Evolutionary conservation across 2,888 invertebrate genomes (phyloP).

Genomic region (Drosophila pegasa): DNA sequence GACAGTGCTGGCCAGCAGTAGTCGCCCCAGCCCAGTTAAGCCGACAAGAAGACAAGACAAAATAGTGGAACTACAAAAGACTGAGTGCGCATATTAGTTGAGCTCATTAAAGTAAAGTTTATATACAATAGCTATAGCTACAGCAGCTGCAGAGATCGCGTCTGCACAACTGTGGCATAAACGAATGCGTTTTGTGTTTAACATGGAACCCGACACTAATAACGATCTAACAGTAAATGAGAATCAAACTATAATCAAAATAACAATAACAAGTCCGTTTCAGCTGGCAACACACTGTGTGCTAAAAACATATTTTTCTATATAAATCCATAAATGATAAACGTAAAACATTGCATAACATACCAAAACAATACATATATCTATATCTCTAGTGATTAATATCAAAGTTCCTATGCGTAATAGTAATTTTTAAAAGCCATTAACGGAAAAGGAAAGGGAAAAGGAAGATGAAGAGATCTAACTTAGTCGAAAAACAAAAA

Average conservation of each 20-base stretch:
- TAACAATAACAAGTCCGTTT: slow-evolving; percentile 76
- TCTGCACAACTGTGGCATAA: slow-evolving; percentile 25
- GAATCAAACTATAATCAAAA: slow-evolving; percentile 37
- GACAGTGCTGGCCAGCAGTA: slow-evolving; percentile 43
- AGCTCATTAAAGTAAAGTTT: slow-evolving; percentile 76
- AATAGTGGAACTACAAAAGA: slow-evolving; percentile 82
- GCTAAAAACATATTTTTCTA: slow-evolving; percentile 69
- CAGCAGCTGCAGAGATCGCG: slow-evolving; percentile 25
- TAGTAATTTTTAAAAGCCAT: slow-evolving; percentile 70
- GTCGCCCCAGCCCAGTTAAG: slow-evolving; percentile 43
- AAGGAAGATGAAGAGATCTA: slow-evolving; percentile 21
- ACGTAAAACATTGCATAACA: slow-evolving; percentile 39
- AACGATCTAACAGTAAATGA: slow-evolving; percentile 8
- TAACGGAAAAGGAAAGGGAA: slow-evolving; percentile 48
- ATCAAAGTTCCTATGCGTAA: slow-evolving; percentile 83
- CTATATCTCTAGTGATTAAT: slow-evolving; percentile 82
- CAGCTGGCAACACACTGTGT: slow-evolving; percentile 76
- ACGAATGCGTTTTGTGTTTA: slow-evolving; percentile 57
- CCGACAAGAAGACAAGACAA: slow-evolving; percentile 70
- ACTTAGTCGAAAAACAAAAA: slow-evolving; percentile 40
- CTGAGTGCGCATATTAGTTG: slow-evolving; percentile 83
- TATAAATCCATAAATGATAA: slow-evolving; percentile 34
- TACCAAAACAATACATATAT: slow-evolving; percentile 53
- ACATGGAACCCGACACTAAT: slow-evolving; percentile 51
- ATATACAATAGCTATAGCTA: slow-evolving; percentile 50